Evolutionary conservation across 2,888 invertebrate genomes (phyloP), one percentile per base, ranked within the genome.

Genomic region (Euzophera pinguis): DNA sequence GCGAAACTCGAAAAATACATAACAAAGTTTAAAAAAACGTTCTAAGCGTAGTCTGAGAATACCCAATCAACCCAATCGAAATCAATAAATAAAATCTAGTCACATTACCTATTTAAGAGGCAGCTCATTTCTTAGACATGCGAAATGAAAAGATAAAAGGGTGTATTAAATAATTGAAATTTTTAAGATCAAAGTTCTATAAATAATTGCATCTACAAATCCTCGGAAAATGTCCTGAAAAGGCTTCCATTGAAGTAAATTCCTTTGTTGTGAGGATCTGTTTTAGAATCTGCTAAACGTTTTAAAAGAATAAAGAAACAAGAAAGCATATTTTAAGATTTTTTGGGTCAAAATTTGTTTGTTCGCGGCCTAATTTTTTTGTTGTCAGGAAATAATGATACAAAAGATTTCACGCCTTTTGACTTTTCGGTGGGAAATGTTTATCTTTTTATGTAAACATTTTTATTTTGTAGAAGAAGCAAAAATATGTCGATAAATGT

Each of bases 311-410:
- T 43, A 43, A 43, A 29, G 27, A 12, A 43, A 29, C 27, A 29
- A 27, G 27, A 27, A 43, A 43, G 43, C 43, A 13, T 41, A 22
- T 43, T 43, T 43, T 43, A 29, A 29, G 27, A 43, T 29, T 13
- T 22, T 43, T 41, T 17, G n/a, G 10, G 1, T 16, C 12, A 29
- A 8, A 13, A 27, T 43, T 6, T 29, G 22, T 29, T 29, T 13
- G 2, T 29, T 8, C 29, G 8, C 29, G 29, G 29, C 27, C 29
- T 43, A 13, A 22, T 42, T 42, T 42, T 42, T 42, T 38, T 12
- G 6, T 22, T 22, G 3, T 22, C 22, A 3, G 22, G 5, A 22
- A 22, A 22, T 22, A 22, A 22, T 22, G 22, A 22, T 22, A 22
- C 22, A 22, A 22, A 22, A 22, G 22, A 5, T 22, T 22, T 22